Evolutionary conservation across 1,140 invertebrate species (phyloP).

Genomic region (Rhynchophorus ferrugineus): DNA sequence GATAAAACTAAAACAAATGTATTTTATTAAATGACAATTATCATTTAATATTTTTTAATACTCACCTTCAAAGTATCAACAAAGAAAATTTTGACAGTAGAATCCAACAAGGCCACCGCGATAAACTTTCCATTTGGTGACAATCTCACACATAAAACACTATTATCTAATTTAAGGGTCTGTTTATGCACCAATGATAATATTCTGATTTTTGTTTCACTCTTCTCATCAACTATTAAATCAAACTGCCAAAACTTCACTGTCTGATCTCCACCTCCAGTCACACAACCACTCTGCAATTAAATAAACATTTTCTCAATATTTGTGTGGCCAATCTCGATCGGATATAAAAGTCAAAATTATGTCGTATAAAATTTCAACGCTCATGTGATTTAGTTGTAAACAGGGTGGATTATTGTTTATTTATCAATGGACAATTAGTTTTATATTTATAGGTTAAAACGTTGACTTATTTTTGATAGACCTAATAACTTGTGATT

Average conservation of each 20-base stretch:
- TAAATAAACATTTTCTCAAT: conserved; percentile 1
- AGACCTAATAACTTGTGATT: no score
- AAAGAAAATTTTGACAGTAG: conserved; percentile 94
- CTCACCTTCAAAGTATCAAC: conserved; percentile 83
- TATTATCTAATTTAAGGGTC: conserved; percentile 81
- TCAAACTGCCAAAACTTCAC: conserved; percentile 95
- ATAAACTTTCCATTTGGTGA: conserved; percentile 83
- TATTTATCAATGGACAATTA: no score
- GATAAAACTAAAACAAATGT: conserved; percentile 75
- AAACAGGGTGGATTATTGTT: no score
- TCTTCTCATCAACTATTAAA: conserved; percentile 59
- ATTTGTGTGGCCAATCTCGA: no score
- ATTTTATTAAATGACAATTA: no score
- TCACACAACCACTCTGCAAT: conserved; percentile 67
- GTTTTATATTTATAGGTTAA: no score
- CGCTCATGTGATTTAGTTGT: no score
- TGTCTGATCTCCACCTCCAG: conserved; percentile 80
- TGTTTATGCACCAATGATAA: conserved; percentile 72
- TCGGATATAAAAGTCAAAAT: no score
- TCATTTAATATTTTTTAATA: neutral
- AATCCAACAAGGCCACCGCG: conserved; percentile 84
- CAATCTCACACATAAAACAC: conserved; percentile 72
- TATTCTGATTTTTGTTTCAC: conserved; percentile 55
- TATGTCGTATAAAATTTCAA: no score
- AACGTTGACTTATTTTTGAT: no score